Evolutionary conservation across 2,888 invertebrate species (phyloP).

Genomic region (Lottia scabra): DNA sequence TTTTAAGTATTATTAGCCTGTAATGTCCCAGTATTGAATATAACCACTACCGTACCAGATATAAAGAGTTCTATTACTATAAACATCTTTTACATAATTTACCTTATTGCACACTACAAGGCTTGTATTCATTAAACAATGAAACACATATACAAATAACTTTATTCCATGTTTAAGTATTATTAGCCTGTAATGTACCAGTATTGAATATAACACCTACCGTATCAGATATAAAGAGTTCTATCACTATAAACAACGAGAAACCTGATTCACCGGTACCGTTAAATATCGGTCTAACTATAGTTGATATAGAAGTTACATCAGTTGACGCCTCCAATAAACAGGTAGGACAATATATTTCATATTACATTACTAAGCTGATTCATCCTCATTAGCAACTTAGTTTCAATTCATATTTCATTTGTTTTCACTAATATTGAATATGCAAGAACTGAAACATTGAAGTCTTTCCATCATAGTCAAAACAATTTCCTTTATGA

Average conservation of each 20-base stretch:
- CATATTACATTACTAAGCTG: too few species aligned
- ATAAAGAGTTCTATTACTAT: conserved; percentile 56
- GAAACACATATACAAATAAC: too few species aligned
- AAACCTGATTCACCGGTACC: conserved; percentile 46
- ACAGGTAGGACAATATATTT: conserved; percentile 44
- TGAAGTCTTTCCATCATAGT: too few species aligned
- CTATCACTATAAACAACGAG: conserved; percentile 50
- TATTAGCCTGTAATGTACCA: conserved; percentile 53
- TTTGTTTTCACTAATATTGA: too few species aligned
- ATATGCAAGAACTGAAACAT: too few species aligned
- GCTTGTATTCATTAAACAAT: too few species aligned
- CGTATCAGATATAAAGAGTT: conserved; percentile 61
- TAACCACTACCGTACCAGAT: conserved; percentile 60
- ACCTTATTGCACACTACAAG: too few species aligned
- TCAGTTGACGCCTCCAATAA: conserved; percentile 65
- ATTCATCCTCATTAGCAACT: too few species aligned
- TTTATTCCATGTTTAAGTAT: too few species aligned
- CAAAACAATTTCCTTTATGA: too few species aligned
- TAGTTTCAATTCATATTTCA: too few species aligned
- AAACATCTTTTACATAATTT: too few species aligned
- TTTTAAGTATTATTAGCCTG: conserved; percentile 62
- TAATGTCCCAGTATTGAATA: conserved; percentile 44
- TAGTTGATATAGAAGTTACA: conserved; percentile 57
- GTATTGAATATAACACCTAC: conserved; percentile 50
- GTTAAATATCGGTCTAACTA: conserved; percentile 62